Percentiles rank a stretch among this genome's conserved stretches.
phyloP scores from a whole-genome alignment of 2,113 vertebrate genomes.

The Rynchops niger region DNA sequence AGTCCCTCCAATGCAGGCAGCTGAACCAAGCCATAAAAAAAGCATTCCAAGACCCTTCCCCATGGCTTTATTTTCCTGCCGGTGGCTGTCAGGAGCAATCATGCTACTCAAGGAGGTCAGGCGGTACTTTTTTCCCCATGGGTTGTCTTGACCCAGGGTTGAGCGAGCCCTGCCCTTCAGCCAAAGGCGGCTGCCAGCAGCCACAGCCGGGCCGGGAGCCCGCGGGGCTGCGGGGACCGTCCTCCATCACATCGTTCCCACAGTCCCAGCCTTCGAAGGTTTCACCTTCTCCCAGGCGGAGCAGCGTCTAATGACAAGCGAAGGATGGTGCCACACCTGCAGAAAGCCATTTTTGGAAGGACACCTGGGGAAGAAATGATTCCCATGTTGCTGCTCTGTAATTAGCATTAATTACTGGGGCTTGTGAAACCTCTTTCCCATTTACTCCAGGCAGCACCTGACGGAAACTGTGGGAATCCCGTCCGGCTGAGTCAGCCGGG shows the following conservation, averaged over 20 bases:
- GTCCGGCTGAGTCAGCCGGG: neutral
- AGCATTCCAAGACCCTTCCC: neutral
- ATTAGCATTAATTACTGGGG: conserved; percentile 65
- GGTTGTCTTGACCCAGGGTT: neutral
- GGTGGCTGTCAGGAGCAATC: neutral
- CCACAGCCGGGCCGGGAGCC: neutral
- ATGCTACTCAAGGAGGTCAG: neutral
- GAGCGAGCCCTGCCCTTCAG: neutral
- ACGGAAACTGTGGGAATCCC: conserved; percentile 63
- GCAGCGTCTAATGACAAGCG: conserved; percentile 23
- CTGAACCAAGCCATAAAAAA: neutral
- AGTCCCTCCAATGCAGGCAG: neutral
- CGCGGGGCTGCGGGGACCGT: neutral
- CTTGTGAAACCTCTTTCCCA: conserved; percentile 60
- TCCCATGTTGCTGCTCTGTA: conserved; percentile 63
- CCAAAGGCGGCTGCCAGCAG: neutral
- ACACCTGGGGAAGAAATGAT: conserved; percentile 59
- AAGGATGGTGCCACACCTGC: conserved; percentile 45
- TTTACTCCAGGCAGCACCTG: conserved; percentile 28
- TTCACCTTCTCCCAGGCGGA: conserved; percentile 31
- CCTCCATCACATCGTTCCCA: neutral
- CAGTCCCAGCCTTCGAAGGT: conserved; percentile 25
- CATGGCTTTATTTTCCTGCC: neutral
- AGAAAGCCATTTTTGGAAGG: conserved; percentile 62
- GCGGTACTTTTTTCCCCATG: neutral